These are phyloP conservation scores for Anastrepha obliqua DNA, from an alignment of 1,140 invertebrate genomes.

Conservation along the genomic window DNA sequence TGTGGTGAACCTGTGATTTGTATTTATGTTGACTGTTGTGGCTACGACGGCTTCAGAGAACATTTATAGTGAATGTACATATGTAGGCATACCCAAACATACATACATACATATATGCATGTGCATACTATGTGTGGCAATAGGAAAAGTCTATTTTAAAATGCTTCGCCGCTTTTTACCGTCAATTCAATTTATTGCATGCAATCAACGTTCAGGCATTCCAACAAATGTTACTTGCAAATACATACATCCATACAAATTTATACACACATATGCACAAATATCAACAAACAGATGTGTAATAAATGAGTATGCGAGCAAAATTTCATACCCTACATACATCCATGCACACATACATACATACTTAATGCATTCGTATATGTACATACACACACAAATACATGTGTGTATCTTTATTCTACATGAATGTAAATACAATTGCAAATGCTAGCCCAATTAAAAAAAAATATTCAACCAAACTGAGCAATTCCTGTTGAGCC, in stretches of 20 bases:
- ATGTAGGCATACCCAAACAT: neutral
- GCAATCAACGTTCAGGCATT: slow-evolving; percentile 17
- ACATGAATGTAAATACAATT: neutral
- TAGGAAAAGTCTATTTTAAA: neutral
- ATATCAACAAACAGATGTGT: slow-evolving; percentile 15
- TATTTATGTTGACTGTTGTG: neutral
- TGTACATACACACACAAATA: neutral
- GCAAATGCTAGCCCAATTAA: slow-evolving; percentile 1
- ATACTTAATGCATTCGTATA: neutral
- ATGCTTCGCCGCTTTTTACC: neutral
- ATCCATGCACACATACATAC: neutral
- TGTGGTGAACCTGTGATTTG: slow-evolving; percentile 33
- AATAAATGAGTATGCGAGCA: slow-evolving; percentile 21
- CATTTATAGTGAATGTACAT: too few species aligned
- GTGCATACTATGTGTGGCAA: neutral
- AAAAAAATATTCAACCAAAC: neutral
- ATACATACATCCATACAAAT: neutral
- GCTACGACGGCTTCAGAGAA: neutral
- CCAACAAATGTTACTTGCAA: neutral
- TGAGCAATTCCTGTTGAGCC: neutral
- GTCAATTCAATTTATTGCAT: slow-evolving; percentile 19
- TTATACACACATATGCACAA: neutral
- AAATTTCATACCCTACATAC: neutral
- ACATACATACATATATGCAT: neutral
- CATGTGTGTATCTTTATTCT: neutral